These are phyloP conservation scores for Sebastes vulpes DNA, from an alignment of 2,797 vertebrate genomes.

Conservation along the genomic window DNA sequence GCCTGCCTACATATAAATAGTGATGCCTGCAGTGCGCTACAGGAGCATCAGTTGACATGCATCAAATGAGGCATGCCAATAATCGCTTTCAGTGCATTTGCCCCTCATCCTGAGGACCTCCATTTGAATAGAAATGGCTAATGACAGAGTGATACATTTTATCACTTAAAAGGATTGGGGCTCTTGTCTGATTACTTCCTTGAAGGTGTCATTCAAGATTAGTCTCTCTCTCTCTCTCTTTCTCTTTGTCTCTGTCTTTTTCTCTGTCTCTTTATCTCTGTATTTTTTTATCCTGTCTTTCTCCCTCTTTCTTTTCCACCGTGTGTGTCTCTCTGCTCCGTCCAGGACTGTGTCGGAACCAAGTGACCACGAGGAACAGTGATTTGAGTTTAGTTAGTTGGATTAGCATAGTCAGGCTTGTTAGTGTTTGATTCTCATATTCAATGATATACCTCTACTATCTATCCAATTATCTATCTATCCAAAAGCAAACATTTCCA, in stretches of 20 bases:
- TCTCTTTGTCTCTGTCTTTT: background rate
- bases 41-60: background rate
- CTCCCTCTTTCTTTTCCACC: background rate
- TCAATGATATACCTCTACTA: background rate
- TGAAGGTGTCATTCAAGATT: constrained; percentile 44
- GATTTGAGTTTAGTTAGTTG: background rate
- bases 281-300: background rate
- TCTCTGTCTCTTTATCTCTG: background rate
- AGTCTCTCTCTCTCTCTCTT: background rate
- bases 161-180: constrained; percentile 41
- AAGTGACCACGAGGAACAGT: too few species aligned
- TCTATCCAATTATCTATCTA: too few species aligned
- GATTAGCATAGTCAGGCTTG: background rate
- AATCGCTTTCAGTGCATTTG: background rate
- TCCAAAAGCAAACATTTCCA: background rate
- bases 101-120: constrained; percentile 22
- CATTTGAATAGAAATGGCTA: constrained; percentile 36
- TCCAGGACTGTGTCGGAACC: too few species aligned
- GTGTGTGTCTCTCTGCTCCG: too few species aligned
- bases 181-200: constrained; percentile 46
- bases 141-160: constrained; percentile 31
- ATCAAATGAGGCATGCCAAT: background rate
- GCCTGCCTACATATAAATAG: background rate
- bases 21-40: background rate
- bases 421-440: background rate